These are phyloP conservation scores for Argyrosomus japonicus DNA, from an alignment of 2,113 vertebrate genomes.

Conservation along the genomic window DNA sequence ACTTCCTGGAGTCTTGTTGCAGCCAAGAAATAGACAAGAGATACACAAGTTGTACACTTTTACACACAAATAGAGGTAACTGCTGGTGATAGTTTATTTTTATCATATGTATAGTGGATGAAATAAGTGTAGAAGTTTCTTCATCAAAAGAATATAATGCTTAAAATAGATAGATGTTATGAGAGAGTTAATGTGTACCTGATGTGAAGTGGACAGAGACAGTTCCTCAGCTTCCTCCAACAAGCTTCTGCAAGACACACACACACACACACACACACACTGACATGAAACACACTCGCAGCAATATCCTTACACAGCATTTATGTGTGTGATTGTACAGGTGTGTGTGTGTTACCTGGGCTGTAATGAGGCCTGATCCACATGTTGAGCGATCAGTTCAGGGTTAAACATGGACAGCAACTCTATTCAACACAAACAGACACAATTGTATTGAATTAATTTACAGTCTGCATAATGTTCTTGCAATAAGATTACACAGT, in stretches of 20 bases:
- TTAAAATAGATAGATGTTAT: not conserved
- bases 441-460: not conserved
- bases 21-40: too few relatives aligned
- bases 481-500: not conserved
- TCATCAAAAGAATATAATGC: not conserved
- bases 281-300: not conserved
- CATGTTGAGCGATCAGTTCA: conserved; percentile 41
- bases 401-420: conserved; percentile 81
- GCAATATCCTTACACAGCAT: not conserved
- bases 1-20: too few relatives aligned
- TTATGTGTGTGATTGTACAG: not conserved
- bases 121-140: not conserved
- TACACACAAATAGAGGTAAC: too few relatives aligned
- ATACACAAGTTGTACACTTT: too few relatives aligned
- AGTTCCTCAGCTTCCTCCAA: conserved; percentile 68
- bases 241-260: conserved; percentile 72
- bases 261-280: conserved; percentile 19
- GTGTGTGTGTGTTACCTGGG: conserved; percentile 63
- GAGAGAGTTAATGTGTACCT: conserved; percentile 65
- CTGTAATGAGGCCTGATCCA: conserved; percentile 36
- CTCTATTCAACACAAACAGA: conserved; percentile 65
- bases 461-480: not conserved
- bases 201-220: conserved; percentile 48
- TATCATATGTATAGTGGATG: not conserved
- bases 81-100: not conserved